phyloP scores from a whole-genome alignment of 2,888 invertebrate species.

The Ectropis crepuscularia region DNA sequence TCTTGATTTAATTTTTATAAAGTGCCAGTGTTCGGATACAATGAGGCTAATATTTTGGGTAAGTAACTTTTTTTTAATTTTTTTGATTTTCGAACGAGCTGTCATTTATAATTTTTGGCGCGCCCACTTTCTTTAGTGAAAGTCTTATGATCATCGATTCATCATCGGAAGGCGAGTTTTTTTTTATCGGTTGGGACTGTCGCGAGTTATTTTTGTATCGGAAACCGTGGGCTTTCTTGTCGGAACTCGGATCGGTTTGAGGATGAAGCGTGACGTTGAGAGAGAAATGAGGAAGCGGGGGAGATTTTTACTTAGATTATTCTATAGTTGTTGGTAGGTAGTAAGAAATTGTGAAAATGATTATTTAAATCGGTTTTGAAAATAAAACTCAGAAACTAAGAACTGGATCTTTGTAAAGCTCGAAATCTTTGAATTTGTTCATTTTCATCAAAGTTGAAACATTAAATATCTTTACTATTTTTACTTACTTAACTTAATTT shows the following conservation, averaged over 20 bases:
- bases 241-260: slow-evolving; percentile 6
- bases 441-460: too few relatives aligned
- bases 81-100: slow-evolving; percentile 33
- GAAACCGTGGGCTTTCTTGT: slow-evolving; percentile 33
- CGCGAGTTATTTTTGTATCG: slow-evolving; percentile 45
- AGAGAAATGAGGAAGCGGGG: slow-evolving; percentile 22
- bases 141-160: slow-evolving; percentile 62
- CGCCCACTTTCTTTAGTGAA: slow-evolving; percentile 71
- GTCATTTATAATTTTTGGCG: slow-evolving; percentile 32
- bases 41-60: slow-evolving; percentile 82
- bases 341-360: too few relatives aligned
- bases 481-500: too few relatives aligned
- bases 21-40: slow-evolving; percentile 77
- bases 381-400: too few relatives aligned
- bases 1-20: slow-evolving; percentile 59
- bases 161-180: slow-evolving; percentile 60
- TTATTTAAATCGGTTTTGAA: too few relatives aligned
- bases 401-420: too few relatives aligned
- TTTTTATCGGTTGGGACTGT: slow-evolving; percentile 57
- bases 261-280: background rate
- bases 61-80: slow-evolving; percentile 51
- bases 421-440: too few relatives aligned
- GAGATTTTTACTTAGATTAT: too few relatives aligned
- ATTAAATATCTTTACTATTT: too few relatives aligned
- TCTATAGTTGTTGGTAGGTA: too few relatives aligned